Base-by-base conservation (phyloP, 2,888 invertebrate species). In the Eurytoma californica region DNA sequence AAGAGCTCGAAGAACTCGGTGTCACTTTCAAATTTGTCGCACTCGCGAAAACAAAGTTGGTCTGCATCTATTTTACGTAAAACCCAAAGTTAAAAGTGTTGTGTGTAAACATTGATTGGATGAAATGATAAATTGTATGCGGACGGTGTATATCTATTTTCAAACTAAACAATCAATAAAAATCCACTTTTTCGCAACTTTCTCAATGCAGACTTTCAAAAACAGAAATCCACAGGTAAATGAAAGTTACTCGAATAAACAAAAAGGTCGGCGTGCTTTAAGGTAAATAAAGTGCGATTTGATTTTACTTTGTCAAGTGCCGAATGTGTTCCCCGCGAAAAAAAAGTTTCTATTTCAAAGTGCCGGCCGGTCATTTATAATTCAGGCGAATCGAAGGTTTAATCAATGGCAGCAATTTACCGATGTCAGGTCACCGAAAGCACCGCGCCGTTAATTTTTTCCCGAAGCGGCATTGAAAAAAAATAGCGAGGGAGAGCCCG, bases 331-430 rank as follows among this genome's bases (percentile, higher is more conserved):
- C 55, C 30, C 14, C 9, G 53, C 14, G 20, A 53, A 24, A 51
- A 74, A 73, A 73, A 51, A 75, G 74, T 73, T 80, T 70, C 55
- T 70, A 73, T 70, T 74, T 72, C 51, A 68, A 76, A 72, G 76
- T 73, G 51, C 60, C 28, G 57, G 72, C 65, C 49, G 65, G 72
- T 73, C 81, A 79, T 79, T 81, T 79, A 78, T 78, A 72, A 79
- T 76, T 79, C 69, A 72, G n/a, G 18, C 65, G 76, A 79, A 81
- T 77, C 72, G 78, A 75, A 79, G 65, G 72, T 75, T 81, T 79
- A 79, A 79, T 81, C 75, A 79, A 81, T 81, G 79, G 72, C 75
- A 65, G 76, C 72, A 79, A 81, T 81, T 81, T 75, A 72, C 75
- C 79, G 69, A 75, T 72, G 72, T 81, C 76, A 72, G 69, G 60